Base-by-base conservation (phyloP, 2,113 vertebrate species). In the Psittacara wagleri region DNA sequence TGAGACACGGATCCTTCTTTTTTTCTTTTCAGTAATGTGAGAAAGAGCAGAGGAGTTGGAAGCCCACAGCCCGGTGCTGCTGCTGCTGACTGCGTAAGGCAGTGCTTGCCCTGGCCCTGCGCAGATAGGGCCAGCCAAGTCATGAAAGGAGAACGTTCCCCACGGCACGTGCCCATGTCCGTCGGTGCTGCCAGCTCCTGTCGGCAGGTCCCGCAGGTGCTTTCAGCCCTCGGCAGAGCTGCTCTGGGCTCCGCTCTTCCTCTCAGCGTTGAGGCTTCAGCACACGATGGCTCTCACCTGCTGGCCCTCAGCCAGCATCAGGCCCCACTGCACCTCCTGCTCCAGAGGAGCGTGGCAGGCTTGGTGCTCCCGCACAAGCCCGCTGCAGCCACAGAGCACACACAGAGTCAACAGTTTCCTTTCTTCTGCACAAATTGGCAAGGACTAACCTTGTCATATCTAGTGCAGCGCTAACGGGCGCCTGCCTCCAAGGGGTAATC, bases 401-500 rank as follows among this genome's bases (percentile, higher is more conserved):
- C 31, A 0, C 62, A 2, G 54, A 86, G 94, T 93, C 95, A 77
- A 88, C 51, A 68, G 93, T 92, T 96, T 89, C 94, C 90, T 83
- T 92, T 95, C 95, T 96, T 94, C 85, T 94, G 98, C 97, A 95
- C 97, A 98, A 97, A 98, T 96, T 97, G 97, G 98, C 98, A 98
- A 98, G 95, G 97, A 98, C 98, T 97, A 98, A 98, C 98, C 98
- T 98, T 97, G 96, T 98, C 98, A 96, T 98, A 98, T 98, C 99
- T 95, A 98, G 98, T 92, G 97, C 96, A 86, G 96, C 41, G 96
- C 98, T 98, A 97, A 98, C 97, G 97, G 98, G 98, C 91, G 94
- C 94, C 91, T 97, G 98, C 98, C 98, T 98, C 98, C 95, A 93
- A 98, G 98, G 98, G 98, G 98, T 98, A 99, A 98, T 99, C 98